Conservation (phyloP, 1,140 invertebrate genomes). For the Hirudo medicinalis region DNA sequence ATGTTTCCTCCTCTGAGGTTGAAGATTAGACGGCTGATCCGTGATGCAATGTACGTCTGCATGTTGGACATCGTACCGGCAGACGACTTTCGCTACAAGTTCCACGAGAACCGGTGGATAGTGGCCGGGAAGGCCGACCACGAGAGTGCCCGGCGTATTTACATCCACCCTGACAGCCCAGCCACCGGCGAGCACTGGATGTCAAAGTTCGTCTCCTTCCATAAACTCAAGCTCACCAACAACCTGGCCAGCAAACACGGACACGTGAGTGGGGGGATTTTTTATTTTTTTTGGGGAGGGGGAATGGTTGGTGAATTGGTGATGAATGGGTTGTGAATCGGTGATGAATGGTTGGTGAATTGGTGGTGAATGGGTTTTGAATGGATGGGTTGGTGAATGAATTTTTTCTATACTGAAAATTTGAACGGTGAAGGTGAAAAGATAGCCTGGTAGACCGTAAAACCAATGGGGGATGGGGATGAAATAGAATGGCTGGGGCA, state of each 20-base stretch:
- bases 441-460: no score
- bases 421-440: no score
- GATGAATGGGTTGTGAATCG: no score
- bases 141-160: conserved; percentile 71
- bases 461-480: no score
- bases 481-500: no score
- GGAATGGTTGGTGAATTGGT: no score
- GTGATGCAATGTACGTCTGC: conserved; percentile 92
- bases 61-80: conserved; percentile 89
- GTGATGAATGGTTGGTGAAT: no score
- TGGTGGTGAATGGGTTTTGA: no score
- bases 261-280: conserved; percentile 77
- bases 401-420: no score
- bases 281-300: no score
- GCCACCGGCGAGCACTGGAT: conserved; percentile 72
- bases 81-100: conserved; percentile 92
- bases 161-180: conserved; percentile 72
- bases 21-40: conserved; percentile 53
- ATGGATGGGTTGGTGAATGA: no score
- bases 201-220: conserved; percentile 70
- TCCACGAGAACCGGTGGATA: conserved; percentile 89
- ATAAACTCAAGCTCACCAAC: conserved; percentile 76
- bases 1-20: conserved; percentile 39
- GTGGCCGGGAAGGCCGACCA: conserved; percentile 72
- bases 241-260: conserved; percentile 98